Conservation (phyloP, 2,113 vertebrate species). For the Megaceryle maxima region DNA sequence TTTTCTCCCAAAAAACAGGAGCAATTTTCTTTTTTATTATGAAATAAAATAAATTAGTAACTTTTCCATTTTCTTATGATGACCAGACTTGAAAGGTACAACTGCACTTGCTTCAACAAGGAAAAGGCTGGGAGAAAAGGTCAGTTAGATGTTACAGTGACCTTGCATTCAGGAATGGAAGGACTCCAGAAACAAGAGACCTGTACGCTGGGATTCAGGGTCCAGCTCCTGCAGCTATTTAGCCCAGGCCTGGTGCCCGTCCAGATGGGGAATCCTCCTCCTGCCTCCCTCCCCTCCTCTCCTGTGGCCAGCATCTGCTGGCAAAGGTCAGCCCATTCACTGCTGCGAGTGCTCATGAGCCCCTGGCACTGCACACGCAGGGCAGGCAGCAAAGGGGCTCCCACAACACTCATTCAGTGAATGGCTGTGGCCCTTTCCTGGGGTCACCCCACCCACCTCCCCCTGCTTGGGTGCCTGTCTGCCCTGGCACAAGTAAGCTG, state of each 20-base stretch:
- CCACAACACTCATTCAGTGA: background rate
- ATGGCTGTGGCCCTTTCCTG: background rate
- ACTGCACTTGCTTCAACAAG: background rate
- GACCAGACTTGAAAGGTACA: background rate
- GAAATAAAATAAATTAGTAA: background rate
- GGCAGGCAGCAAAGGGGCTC: background rate
- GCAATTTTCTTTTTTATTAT: background rate
- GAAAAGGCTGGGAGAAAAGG: background rate
- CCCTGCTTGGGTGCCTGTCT: background rate
- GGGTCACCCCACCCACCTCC: background rate
- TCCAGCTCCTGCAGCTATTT: background rate
- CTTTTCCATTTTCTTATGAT: background rate
- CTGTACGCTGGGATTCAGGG: background rate
- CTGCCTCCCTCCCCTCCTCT: background rate
- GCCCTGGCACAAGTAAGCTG: background rate
- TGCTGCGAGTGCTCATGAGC: fast-evolving
- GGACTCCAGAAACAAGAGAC: background rate
- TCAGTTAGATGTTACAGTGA: background rate
- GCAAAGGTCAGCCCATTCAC: fast-evolving
- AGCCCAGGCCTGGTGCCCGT: background rate
- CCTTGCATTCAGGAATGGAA: background rate
- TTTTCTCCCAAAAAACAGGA: background rate
- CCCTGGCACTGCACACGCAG: background rate
- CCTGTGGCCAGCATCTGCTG: background rate
- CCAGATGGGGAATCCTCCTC: background rate